Evolutionary conservation across 2,113 vertebrate species (phyloP), one percentile per base, ranked within the genome.

Genomic region (Equus przewalskii): DNA sequence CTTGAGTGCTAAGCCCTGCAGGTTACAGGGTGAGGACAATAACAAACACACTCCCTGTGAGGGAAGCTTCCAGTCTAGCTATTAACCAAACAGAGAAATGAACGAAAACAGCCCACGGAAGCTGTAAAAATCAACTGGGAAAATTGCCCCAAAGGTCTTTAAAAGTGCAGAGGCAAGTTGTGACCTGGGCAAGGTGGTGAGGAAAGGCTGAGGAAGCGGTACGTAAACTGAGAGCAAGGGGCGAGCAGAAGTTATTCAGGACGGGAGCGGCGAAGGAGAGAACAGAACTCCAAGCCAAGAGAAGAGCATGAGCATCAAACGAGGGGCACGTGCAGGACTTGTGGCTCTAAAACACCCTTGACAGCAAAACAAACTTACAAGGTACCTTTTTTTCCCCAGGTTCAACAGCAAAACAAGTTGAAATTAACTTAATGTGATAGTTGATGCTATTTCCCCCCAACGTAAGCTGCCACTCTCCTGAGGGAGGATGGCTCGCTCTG

Each of bases 401-500:
- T 56, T 19, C 64, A 58, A 28, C 5, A 79, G 22, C 54, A 18
- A 36, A 5, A 7, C 36, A 70, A 92, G 44, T 36, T 81, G 22
- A 67, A 69, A 41, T 33, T 18, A 60, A 82, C 8, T 0, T 6
- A 75, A 56, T 1, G 1, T 18, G 75, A 70, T 0, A 3, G 3
- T 26, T 5, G 0, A 24, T 1, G 10, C 22, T 13, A 16, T 54
- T 54, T 54, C 51, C 51, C 51, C 13, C 14, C 3, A 85, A 60
- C 24, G 30, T 3, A 58, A 36, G 33, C 24, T 19, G 49, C 6
- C 90, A 54, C 33, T 54, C 24, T 84, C 41, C 65, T 0, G 0
- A 28, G 30, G 28, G 6, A 8, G 3, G 2, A 3, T 8, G 33
- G 4, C 8, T 16, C 2, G 0, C 30, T 78, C 49, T 41, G 58